These are phyloP conservation scores for Reticulitermes speratus DNA, from an alignment of 1,140 invertebrate species.

Conservation along the genomic window DNA sequence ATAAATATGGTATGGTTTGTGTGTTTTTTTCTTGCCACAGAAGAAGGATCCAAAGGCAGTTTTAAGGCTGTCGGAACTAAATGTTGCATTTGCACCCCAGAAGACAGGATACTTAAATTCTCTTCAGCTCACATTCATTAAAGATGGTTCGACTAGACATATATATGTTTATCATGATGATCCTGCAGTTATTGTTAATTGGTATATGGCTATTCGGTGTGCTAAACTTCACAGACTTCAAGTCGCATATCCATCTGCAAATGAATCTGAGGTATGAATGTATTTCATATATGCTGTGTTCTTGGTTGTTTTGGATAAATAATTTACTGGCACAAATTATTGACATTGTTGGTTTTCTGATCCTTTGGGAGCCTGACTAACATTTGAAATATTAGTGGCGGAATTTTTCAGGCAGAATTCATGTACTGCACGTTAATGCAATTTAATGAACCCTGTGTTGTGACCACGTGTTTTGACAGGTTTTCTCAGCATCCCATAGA, in stretches of 20 bases:
- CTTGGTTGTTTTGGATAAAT: too few species aligned
- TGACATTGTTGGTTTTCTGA: too few species aligned
- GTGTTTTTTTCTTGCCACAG: slow-evolving; percentile 40
- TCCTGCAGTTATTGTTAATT: slow-evolving; percentile 80
- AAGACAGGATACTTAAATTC: slow-evolving; percentile 80
- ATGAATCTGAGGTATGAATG: slow-evolving; percentile 63
- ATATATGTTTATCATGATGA: slow-evolving; percentile 86
- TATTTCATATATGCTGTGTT: too few species aligned
- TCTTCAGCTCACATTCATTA: slow-evolving; percentile 79
- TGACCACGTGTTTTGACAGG: too few species aligned
- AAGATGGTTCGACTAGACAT: slow-evolving; percentile 76
- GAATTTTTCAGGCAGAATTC: too few species aligned
- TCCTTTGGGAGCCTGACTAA: too few species aligned
- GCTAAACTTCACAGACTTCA: slow-evolving; percentile 79
- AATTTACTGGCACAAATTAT: too few species aligned
- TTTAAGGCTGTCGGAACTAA: slow-evolving; percentile 77
- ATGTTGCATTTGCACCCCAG: slow-evolving; percentile 79
- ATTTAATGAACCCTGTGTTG: too few species aligned
- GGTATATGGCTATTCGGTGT: slow-evolving; percentile 85
- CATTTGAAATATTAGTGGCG: too few species aligned
- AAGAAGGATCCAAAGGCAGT: slow-evolving; percentile 78
- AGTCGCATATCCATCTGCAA: slow-evolving; percentile 78
- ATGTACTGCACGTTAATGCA: too few species aligned
- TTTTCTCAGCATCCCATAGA: too few species aligned
- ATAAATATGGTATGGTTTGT: background rate